These are phyloP conservation scores for Dysidea cf. avara DNA, from an alignment of 37 sponge, comb jelly and placozoan species.

Conservation along the genomic window DNA sequence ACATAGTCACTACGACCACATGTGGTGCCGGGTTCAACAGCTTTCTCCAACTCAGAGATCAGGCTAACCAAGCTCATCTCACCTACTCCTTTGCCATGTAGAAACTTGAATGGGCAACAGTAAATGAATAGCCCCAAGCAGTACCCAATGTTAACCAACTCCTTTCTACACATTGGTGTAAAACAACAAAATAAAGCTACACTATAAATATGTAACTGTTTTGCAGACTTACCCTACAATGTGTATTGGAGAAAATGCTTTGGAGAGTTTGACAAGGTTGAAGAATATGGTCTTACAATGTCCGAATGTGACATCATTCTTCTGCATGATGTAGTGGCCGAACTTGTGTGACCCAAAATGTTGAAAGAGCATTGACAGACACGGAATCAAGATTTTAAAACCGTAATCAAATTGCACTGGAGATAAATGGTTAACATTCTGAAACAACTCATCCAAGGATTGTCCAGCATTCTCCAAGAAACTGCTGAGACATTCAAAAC, in stretches of 20 bases:
- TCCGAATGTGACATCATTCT: not conserved
- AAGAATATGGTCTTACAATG: not conserved
- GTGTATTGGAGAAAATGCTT: not conserved
- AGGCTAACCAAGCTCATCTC: conserved; percentile 17
- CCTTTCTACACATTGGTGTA: no score
- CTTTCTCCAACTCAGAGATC: conserved; percentile 18
- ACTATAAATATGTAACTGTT: not conserved
- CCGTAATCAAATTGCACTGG: conserved; percentile 2
- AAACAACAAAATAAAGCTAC: no score
- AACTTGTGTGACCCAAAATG: conserved; percentile 5
- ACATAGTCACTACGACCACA: conserved; percentile 37
- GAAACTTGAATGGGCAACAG: conserved; percentile 27
- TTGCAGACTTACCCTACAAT: not conserved
- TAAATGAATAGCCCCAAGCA: conserved; percentile 43
- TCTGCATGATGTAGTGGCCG: conserved; percentile 7
- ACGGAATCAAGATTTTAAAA: conserved; percentile 32
- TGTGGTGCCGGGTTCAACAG: conserved; percentile 4
- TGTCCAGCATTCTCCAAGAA: no score
- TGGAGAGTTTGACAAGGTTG: not conserved
- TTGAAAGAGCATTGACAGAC: conserved; percentile 39
- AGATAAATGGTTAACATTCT: no score
- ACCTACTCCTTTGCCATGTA: conserved; percentile 17
- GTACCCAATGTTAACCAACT: conserved; percentile 37
- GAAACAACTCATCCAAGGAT: no score
- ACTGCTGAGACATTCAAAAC: no score